Base-by-base conservation (phyloP, 2,888 invertebrate species). In the Lithosia quadra region DNA sequence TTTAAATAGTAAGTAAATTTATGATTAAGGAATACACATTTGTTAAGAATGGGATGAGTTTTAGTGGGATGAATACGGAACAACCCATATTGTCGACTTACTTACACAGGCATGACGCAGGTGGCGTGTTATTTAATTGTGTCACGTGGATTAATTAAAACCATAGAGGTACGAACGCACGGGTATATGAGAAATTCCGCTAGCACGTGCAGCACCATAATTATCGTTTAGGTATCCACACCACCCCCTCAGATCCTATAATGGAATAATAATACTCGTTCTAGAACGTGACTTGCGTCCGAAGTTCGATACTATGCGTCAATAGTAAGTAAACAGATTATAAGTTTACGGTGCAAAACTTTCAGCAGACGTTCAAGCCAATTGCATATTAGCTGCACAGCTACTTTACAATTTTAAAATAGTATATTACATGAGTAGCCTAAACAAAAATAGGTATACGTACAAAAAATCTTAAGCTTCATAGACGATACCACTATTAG, bases 221-320 rank as follows among this genome's bases (percentile, higher is more conserved):
- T 89, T 88, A 88, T 81, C 76, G 82, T 82, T 83, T 84, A 87
- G 84, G 84, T 84, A 83, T 84, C 86, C 84, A 78, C 79, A 78
- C 79, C 78, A 80, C 81, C 81, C 82, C 75, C 63, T 68, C 71
- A 76, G 75, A 82, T 84, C 85, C 84, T 81, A 80, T 91, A 91
- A 91, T 90, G 87, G 85, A 91, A 91, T 89, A 87, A 90, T 89
- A 91, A 91, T 91, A 90, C 87, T 87, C 84, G 77, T 75, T 71
- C 70, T 77, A 80, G 69, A 57, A 71, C 90, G 90, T 91, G 91
- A 88, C 86, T 84, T 74, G 90, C 75, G 64, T 86, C 80, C 80
- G 83, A 85, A 90, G 84, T 78, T 76, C 65, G 71, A 72, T 74
- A 77, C 74, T 75, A 70, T 24, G 43, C 9, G 63, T 53, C 68